These are phyloP conservation scores for Pollicipes pollicipes DNA, from an alignment of 1,140 invertebrate genomes.

Conservation along the genomic window DNA sequence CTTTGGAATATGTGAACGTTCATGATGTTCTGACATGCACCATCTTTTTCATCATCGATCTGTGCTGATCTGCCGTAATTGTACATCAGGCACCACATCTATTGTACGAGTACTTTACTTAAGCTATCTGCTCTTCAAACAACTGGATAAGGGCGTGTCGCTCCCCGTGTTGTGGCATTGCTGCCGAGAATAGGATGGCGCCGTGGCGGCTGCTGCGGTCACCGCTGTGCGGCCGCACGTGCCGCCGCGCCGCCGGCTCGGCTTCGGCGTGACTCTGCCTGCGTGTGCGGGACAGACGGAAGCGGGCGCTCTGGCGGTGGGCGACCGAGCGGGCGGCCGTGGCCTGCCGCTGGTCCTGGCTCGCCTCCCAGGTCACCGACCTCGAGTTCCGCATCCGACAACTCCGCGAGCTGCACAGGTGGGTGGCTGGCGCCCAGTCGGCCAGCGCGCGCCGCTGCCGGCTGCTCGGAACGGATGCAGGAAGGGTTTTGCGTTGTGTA, in stretches of 20 bases:
- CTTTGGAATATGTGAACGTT: too few relatives aligned
- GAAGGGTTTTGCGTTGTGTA: too few relatives aligned
- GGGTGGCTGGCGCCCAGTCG: conserved; percentile 27
- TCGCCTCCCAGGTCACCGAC: conserved; percentile 77
- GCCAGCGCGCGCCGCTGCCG: conserved; percentile 18
- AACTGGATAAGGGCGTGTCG: too few relatives aligned
- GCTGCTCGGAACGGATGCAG: too few relatives aligned
- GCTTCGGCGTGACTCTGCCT: conserved; percentile 20
- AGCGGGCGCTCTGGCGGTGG: conserved; percentile 69
- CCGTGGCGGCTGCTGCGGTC: background rate
- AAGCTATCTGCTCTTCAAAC: too few relatives aligned
- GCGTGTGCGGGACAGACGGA: conserved; percentile 39
- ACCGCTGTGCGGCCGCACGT: too few relatives aligned
- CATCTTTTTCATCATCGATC: too few relatives aligned
- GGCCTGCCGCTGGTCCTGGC: conserved; percentile 74
- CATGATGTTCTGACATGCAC: too few relatives aligned
- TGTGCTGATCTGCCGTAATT: too few relatives aligned
- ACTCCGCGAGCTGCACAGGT: conserved; percentile 54
- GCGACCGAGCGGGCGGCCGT: conserved; percentile 56
- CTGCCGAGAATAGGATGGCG: background rate
- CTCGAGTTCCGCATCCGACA: conserved; percentile 80
- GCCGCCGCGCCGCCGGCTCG: background rate
- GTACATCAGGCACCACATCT: too few relatives aligned
- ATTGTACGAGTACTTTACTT: too few relatives aligned
- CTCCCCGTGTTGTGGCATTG: background rate